These are phyloP conservation scores for Celastrina argiolus DNA, from an alignment of 2,888 invertebrate species.

Conservation along the genomic window DNA sequence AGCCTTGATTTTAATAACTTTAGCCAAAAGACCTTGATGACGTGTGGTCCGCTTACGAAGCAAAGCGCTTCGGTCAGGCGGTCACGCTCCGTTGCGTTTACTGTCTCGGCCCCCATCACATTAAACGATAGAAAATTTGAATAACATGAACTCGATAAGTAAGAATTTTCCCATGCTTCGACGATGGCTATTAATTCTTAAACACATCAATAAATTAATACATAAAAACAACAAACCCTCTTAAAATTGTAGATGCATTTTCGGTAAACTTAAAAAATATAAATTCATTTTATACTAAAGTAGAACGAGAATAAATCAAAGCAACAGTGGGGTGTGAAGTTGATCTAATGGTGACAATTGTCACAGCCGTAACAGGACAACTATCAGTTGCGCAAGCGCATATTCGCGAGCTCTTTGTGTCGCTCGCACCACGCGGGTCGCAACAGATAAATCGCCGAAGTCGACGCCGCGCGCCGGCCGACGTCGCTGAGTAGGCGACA, in stretches of 20 bases:
- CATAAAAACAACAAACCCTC: neutral
- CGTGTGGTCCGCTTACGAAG: conserved; percentile 49
- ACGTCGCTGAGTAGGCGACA: conserved; percentile 41
- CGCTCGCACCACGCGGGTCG: conserved; percentile 31
- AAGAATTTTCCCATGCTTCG: neutral
- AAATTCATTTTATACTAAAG: neutral
- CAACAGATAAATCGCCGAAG: conserved; percentile 26
- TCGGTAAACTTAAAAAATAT: too few species aligned
- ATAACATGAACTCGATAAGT: conserved; percentile 13
- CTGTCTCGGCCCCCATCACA: conserved; percentile 30
- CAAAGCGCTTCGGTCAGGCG: conserved; percentile 43
- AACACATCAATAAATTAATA: neutral
- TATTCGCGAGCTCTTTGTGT: conserved; percentile 43
- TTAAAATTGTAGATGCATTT: neutral
- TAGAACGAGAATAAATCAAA: neutral
- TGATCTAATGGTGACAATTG: neutral
- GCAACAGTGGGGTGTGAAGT: neutral
- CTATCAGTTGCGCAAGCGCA: conserved; percentile 49
- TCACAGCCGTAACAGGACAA: conserved; percentile 16
- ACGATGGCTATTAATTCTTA: neutral
- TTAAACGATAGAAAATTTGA: conserved; percentile 29
- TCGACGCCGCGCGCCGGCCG: conserved; percentile 43
- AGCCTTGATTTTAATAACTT: conserved; percentile 19
- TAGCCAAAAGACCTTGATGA: conserved; percentile 40
- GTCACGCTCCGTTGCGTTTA: conserved; percentile 44